Percentiles rank a stretch among this genome's conserved stretches.
Evolutionary conservation across 2,888 invertebrate species (phyloP).

Genomic region (Zelleria hepariella): DNA sequence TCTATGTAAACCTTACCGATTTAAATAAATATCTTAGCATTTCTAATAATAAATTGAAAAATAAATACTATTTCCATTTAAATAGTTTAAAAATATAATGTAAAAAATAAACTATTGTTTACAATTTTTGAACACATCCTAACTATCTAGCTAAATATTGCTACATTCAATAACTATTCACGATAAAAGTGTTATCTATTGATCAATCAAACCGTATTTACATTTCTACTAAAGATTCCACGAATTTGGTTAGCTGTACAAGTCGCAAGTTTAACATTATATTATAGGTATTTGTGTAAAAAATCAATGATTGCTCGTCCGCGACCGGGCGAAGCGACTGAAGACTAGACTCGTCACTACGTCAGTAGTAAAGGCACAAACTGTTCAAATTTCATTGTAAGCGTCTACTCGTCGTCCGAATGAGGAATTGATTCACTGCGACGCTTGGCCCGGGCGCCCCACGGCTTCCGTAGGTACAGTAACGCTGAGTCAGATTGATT

Average conservation of each 20-base stretch:
- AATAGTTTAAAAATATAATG: constrained; percentile 25
- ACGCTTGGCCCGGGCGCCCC: background rate
- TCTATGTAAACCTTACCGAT: constrained; percentile 22
- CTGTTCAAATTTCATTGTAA: background rate
- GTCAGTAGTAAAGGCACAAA: background rate
- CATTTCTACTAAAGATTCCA: constrained; percentile 43
- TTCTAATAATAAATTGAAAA: background rate
- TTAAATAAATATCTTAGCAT: constrained; percentile 43
- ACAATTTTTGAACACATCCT: constrained; percentile 58
- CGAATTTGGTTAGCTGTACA: constrained; percentile 41
- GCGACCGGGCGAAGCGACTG: background rate
- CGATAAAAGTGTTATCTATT: constrained; percentile 49
- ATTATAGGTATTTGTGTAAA: constrained; percentile 1
- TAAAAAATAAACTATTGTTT: constrained; percentile 47
- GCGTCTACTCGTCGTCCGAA: background rate
- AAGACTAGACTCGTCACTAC: too few species aligned
- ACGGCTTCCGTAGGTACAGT: too few species aligned
- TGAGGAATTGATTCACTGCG: background rate
- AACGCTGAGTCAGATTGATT: background rate
- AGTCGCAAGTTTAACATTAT: constrained; percentile 12
- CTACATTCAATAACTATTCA: constrained; percentile 47
- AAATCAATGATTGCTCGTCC: background rate
- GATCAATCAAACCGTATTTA: constrained; percentile 42
- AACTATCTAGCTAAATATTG: constrained; percentile 60
- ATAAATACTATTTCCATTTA: constrained; percentile 5